Conservation (phyloP, 2,113 vertebrate genomes). For the Hippolais icterina region DNA sequence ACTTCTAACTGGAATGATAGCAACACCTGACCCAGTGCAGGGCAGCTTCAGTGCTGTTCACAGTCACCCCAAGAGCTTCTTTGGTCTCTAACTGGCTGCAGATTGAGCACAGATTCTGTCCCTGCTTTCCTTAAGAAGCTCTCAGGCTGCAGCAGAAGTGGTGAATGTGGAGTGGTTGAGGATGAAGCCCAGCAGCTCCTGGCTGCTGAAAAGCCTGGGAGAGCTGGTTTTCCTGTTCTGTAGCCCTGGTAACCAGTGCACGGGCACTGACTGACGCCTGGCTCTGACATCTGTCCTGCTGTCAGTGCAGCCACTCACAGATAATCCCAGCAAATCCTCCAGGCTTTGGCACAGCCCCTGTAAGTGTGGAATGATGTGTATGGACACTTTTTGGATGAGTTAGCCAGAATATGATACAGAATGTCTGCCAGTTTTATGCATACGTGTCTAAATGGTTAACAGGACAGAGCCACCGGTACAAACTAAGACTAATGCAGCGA, state of each 20-base stretch:
- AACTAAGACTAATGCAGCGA: not conserved
- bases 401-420: not conserved
- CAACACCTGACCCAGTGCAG: not conserved
- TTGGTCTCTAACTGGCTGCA: not conserved
- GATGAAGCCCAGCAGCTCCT: not conserved
- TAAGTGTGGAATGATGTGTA: not conserved
- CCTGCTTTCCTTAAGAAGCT: not conserved
- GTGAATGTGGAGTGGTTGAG: fast-evolving
- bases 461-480: not conserved
- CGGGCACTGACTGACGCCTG: not conserved
- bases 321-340: not conserved
- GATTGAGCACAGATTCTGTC: not conserved
- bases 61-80: not conserved
- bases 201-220: not conserved
- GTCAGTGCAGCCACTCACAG: not conserved
- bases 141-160: not conserved
- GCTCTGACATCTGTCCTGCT: not conserved
- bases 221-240: not conserved
- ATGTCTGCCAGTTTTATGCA: not conserved
- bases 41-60: not conserved
- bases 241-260: not conserved
- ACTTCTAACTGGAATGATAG: not conserved
- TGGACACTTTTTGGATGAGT: not conserved
- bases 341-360: not conserved
- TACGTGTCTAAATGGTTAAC: fast-evolving